These are phyloP conservation scores for Resseliella maxima DNA, from an alignment of 2,888 invertebrate species.

Conservation along the genomic window DNA sequence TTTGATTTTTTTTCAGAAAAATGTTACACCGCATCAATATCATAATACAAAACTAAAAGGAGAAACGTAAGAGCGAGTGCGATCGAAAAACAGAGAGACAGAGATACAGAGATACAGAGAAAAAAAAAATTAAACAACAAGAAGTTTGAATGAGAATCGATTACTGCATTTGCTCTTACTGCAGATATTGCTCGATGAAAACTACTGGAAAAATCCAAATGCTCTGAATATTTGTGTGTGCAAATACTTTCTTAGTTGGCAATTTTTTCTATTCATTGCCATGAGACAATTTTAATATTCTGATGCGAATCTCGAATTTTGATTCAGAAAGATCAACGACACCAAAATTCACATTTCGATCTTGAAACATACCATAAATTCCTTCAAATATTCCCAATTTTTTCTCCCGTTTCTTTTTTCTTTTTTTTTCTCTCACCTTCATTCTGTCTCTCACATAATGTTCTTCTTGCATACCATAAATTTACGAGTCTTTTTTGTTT, in stretches of 20 bases:
- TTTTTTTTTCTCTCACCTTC: too few relatives aligned
- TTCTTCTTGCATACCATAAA: neutral
- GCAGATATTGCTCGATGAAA: too few relatives aligned
- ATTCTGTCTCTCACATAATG: too few relatives aligned
- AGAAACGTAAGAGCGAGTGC: neutral
- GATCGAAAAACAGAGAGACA: neutral
- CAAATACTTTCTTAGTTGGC: neutral
- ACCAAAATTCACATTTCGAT: conserved; percentile 6
- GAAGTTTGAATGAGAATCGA: conserved; percentile 13
- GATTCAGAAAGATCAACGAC: conserved; percentile 32
- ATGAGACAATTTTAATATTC: conserved; percentile 31
- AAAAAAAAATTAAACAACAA: too few relatives aligned
- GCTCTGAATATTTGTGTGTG: neutral
- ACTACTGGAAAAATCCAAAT: too few relatives aligned
- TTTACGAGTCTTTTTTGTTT: neutral
- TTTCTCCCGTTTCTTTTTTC: too few relatives aligned
- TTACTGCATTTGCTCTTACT: neutral
- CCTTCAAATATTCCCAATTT: neutral
- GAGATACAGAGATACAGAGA: too few relatives aligned
- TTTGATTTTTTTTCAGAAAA: neutral
- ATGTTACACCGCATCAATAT: conserved; percentile 8
- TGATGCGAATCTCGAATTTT: neutral
- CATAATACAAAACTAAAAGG: neutral
- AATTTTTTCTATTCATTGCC: neutral
- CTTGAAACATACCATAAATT: conserved; percentile 8